phyloP scores from a whole-genome alignment of 2,113 vertebrate genomes.

The Rhinoptilus africanus region DNA sequence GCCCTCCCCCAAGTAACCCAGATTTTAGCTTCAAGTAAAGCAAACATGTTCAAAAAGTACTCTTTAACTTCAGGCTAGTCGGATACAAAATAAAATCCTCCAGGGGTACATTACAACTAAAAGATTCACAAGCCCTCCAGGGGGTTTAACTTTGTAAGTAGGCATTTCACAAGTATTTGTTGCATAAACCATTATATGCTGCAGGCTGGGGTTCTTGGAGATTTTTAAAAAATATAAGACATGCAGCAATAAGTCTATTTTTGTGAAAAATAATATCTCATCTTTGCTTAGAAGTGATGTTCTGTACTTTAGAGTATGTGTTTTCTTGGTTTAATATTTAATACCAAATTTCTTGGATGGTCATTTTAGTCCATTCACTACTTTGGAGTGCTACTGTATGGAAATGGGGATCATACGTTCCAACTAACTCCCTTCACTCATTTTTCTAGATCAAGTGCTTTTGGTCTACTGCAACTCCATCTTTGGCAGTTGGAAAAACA shows the following conservation, averaged over 20 bases:
- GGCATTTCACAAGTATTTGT: slow-evolving; percentile 51
- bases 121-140: slow-evolving; percentile 43
- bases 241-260: slow-evolving; percentile 12
- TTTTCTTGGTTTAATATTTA: neutral
- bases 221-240: neutral
- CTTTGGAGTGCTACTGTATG: neutral
- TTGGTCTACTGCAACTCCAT: neutral
- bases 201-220: slow-evolving; percentile 5
- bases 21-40: slow-evolving; percentile 74
- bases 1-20: slow-evolving; percentile 74
- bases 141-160: slow-evolving; percentile 48
- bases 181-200: slow-evolving; percentile 30
- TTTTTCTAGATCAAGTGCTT: neutral
- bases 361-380: neutral
- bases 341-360: neutral
- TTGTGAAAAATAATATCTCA: neutral
- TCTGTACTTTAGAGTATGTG: neutral
- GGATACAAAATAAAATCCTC: slow-evolving; percentile 53
- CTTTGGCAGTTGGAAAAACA: neutral
- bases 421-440: neutral
- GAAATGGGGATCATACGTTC: neutral
- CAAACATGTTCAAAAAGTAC: slow-evolving; percentile 67
- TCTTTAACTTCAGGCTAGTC: slow-evolving; percentile 54
- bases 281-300: neutral
- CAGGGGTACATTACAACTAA: slow-evolving; percentile 31